Conservation (phyloP, 2,113 vertebrate genomes). For the Morphnarchus princeps region DNA sequence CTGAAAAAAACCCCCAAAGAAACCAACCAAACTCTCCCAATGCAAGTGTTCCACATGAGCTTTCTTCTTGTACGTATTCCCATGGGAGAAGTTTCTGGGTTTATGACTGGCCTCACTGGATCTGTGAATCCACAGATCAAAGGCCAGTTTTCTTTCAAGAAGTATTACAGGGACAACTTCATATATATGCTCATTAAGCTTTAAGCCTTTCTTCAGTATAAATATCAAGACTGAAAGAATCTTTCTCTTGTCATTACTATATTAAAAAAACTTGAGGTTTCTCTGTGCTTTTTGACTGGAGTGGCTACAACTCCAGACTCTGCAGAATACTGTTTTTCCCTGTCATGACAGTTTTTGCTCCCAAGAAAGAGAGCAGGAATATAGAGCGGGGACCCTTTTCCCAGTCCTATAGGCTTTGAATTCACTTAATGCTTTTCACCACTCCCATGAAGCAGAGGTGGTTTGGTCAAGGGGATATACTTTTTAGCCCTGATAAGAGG, state of each 20-base stretch:
- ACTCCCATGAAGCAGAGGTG: neutral
- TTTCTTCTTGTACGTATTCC: neutral
- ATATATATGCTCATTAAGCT: neutral
- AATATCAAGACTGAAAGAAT: neutral
- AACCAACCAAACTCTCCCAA: neutral
- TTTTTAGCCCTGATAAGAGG: neutral
- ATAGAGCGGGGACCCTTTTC: neutral
- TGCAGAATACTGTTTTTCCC: neutral
- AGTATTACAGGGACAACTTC: neutral
- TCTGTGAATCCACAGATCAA: neutral
- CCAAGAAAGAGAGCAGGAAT: neutral
- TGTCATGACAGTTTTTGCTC: neutral
- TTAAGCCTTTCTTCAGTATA: neutral
- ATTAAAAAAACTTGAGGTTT: neutral
- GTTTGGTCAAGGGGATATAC: neutral
- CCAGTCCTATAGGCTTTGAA: neutral
- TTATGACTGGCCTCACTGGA: neutral
- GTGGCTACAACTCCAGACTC: neutral
- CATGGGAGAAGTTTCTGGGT: neutral
- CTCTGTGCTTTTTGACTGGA: neutral
- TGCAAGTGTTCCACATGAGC: neutral
- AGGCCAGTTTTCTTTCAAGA: neutral
- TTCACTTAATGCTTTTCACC: neutral
- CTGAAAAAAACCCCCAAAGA: neutral
- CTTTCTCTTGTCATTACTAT: neutral